These are phyloP conservation scores for Schizopygopsis pylzovi DNA, from an alignment of 2,797 vertebrate genomes.

Conservation along the genomic window DNA sequence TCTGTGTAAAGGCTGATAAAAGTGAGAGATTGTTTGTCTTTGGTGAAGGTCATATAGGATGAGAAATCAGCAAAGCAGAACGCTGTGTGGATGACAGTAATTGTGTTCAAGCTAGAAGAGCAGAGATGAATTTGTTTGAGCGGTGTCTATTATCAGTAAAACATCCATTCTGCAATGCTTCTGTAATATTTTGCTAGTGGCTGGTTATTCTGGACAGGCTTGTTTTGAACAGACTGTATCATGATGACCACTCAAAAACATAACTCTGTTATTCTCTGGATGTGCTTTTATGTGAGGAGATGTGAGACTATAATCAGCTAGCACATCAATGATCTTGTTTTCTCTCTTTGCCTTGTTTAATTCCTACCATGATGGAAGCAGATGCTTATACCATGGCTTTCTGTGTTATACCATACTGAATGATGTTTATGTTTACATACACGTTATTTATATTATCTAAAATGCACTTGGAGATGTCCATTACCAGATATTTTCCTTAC, in stretches of 20 bases:
- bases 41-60: background rate
- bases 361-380: background rate
- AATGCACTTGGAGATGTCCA: background rate
- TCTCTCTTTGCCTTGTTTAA: background rate
- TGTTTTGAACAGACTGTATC: background rate
- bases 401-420: background rate
- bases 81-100: background rate
- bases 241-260: background rate
- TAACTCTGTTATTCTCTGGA: background rate
- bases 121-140: conserved; percentile 13
- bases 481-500: background rate
- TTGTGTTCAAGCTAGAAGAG: background rate
- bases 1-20: background rate
- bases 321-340: background rate
- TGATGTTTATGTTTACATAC: background rate
- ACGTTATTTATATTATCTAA: background rate
- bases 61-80: background rate
- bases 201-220: background rate
- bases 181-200: background rate
- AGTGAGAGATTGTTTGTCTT: background rate
- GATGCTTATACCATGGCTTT: background rate
- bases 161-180: background rate
- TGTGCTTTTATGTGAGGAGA: background rate
- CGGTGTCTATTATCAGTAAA: background rate
- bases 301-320: background rate